Conservation (phyloP, 1,140 invertebrate species). For the Drosophila watanabei region DNA sequence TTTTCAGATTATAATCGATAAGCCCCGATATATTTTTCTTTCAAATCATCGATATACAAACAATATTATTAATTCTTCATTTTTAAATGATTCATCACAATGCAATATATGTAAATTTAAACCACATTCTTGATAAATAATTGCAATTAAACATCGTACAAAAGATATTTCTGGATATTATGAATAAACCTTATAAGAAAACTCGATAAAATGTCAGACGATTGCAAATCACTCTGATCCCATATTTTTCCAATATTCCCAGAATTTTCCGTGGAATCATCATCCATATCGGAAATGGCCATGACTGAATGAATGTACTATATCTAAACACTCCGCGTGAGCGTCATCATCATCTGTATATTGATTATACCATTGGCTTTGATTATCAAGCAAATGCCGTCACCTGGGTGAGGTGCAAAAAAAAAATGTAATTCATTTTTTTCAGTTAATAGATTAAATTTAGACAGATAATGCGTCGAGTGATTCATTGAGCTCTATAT, state of each 20-base stretch:
- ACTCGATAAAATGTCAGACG: no score
- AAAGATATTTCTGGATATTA: not conserved
- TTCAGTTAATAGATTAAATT: constrained; percentile 9
- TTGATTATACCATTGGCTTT: constrained; percentile 20
- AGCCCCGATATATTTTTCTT: not conserved
- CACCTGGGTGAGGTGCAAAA: constrained; percentile 23
- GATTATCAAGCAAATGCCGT: constrained; percentile 17
- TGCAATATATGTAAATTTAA: not conserved
- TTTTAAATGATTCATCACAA: not conserved
- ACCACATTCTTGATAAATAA: not conserved
- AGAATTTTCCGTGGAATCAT: constrained; percentile 6
- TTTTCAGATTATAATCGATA: not conserved
- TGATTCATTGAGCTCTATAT: constrained; percentile 27
- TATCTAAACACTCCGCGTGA: constrained; percentile 1
- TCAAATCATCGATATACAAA: not conserved
- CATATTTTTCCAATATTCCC: not conserved
- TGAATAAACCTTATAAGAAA: not conserved
- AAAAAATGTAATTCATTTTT: constrained; percentile 35
- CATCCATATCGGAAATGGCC: constrained; percentile 4
- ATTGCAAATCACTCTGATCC: constrained; percentile 15
- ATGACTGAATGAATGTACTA: constrained; percentile 9
- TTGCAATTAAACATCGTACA: not conserved
- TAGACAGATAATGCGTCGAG: constrained; percentile 18
- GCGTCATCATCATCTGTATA: constrained; percentile 43
- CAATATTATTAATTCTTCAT: not conserved